These are phyloP conservation scores for Aphis craccivora DNA, from an alignment of 1,140 invertebrate species.

Conservation along the genomic window DNA sequence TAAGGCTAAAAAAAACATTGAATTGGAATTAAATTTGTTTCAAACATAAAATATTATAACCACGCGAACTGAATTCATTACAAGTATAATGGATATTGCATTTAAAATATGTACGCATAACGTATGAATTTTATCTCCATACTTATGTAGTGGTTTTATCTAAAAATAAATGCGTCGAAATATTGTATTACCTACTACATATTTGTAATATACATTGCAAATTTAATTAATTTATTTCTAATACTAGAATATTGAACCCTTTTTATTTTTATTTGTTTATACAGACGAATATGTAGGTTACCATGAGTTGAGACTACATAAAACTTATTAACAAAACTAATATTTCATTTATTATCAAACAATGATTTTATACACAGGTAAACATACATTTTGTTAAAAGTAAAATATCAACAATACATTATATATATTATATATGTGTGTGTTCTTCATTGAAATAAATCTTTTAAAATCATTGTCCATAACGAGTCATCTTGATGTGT, in stretches of 20 bases:
- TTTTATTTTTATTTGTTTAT: not conserved
- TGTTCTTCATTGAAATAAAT: not conserved
- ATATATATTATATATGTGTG: not conserved
- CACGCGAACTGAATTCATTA: not conserved
- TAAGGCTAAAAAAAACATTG: constrained; percentile 17
- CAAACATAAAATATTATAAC: not conserved
- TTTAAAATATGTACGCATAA: constrained; percentile 14
- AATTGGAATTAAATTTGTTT: not conserved
- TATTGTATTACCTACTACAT: not conserved
- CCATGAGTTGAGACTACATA: not conserved
- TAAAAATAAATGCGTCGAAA: not conserved
- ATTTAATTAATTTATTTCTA: not conserved
- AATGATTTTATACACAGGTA: not conserved
- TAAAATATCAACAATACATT: not conserved
- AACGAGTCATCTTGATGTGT: not conserved
- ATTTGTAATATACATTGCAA: not conserved
- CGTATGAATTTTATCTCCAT: not conserved
- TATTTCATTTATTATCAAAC: not conserved
- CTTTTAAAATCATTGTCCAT: not conserved
- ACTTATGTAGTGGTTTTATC: not conserved
- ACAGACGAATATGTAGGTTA: not conserved
- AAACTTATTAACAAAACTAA: not conserved
- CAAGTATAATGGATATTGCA: not conserved
- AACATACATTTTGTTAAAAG: not conserved
- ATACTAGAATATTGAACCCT: not conserved